Percentiles rank a stretch among this genome's conserved stretches.
Conservation (phyloP, 2,888 invertebrate species). For the Sycophila texana region DNA sequence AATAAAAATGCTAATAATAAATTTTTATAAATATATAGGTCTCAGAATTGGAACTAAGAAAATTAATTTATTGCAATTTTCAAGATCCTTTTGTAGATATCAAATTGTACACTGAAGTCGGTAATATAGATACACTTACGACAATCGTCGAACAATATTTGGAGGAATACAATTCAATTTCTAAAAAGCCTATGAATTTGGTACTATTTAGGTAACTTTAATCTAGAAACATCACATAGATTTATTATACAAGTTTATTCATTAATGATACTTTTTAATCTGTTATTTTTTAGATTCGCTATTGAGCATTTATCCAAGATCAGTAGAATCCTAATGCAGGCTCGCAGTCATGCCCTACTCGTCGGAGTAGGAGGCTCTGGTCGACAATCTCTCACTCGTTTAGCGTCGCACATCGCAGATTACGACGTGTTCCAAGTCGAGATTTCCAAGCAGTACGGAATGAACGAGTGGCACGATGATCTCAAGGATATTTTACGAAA, state of each 20-base stretch:
- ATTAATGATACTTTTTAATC: neutral
- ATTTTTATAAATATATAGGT: slow-evolving; percentile 76
- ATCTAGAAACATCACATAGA: neutral
- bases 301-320: slow-evolving; percentile 95
- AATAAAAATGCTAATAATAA: neutral
- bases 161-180: slow-evolving; percentile 94
- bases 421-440: slow-evolving; percentile 95
- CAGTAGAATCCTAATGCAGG: slow-evolving; percentile 93
- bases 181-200: slow-evolving; percentile 96
- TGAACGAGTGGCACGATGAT: slow-evolving; percentile 94
- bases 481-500: slow-evolving; percentile 87
- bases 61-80: slow-evolving; percentile 95
- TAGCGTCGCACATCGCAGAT: slow-evolving; percentile 94
- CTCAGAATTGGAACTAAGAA: slow-evolving; percentile 88
- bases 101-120: slow-evolving; percentile 82
- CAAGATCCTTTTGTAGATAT: slow-evolving; percentile 93
- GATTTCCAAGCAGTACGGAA: slow-evolving; percentile 90
- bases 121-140: slow-evolving; percentile 86
- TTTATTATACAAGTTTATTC: neutral
- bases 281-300: slow-evolving; percentile 84
- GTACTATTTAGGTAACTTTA: slow-evolving; percentile 86
- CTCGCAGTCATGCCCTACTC: slow-evolving; percentile 91
- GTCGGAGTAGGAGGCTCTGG: slow-evolving; percentile 97
- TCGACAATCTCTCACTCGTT: slow-evolving; percentile 90
- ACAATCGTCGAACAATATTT: slow-evolving; percentile 90